Conservation (phyloP, 2,113 vertebrate species). For the Sardina pilchardus region DNA sequence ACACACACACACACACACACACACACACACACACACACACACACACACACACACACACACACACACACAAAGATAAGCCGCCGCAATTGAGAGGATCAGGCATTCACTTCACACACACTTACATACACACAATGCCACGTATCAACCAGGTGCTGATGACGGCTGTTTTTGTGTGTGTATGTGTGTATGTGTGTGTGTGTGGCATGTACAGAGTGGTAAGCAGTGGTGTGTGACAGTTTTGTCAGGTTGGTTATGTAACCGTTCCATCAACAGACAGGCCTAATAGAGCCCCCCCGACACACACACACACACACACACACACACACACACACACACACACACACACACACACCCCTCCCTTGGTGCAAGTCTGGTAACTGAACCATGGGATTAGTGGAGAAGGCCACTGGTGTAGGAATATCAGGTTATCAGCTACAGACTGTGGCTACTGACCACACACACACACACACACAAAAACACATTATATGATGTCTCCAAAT, state of each 20-base stretch:
- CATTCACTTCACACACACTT: not conserved
- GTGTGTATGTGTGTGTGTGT: not conserved
- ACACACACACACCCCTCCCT: not conserved
- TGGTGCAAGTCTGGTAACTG: slow-evolving; percentile 25
- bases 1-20: too few species aligned
- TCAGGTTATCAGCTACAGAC: not conserved
- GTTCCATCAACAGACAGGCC: slow-evolving; percentile 28
- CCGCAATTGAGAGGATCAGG: too few species aligned
- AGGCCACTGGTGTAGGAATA: not conserved
- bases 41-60: too few species aligned
- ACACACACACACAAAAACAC: too few species aligned
- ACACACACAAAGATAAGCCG: not conserved
- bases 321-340: too few species aligned
- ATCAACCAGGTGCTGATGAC: not conserved
- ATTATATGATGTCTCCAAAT: too few species aligned
- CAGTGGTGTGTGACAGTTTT: not conserved
- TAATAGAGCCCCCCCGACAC: slow-evolving; percentile 32
- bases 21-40: too few species aligned
- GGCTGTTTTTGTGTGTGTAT: not conserved
- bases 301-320: too few species aligned
- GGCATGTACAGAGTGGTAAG: not conserved
- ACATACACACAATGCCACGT: not conserved
- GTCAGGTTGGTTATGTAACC: slow-evolving; percentile 37
- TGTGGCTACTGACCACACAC: slow-evolving; percentile 12
- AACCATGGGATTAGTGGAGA: slow-evolving; percentile 31